Conservation (phyloP, 2,113 vertebrate genomes). For the Rhinoderma darwinii region DNA sequence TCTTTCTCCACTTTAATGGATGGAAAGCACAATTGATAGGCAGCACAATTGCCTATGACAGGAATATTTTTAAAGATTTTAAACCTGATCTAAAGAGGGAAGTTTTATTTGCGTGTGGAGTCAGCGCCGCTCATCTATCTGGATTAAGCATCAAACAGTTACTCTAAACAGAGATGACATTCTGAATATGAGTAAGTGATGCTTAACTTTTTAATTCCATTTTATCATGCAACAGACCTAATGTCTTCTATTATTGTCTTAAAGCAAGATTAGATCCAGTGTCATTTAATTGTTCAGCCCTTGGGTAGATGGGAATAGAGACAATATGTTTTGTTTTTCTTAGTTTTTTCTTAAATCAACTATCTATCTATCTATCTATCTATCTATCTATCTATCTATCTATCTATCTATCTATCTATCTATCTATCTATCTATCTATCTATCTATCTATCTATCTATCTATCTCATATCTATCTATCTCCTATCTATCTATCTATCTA, state of each 20-base stretch:
- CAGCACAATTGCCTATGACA: constrained; percentile 74
- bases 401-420: too few species aligned
- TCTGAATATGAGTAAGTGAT: constrained; percentile 76
- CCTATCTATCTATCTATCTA: not conserved
- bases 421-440: too few species aligned
- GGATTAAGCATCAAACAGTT: constrained; percentile 73
- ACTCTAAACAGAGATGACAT: constrained; percentile 73
- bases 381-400: too few species aligned
- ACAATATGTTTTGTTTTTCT: not conserved
- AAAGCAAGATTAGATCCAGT: constrained; percentile 33
- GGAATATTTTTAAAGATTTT: constrained; percentile 78
- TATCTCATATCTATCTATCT: not conserved
- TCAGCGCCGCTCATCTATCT: constrained; percentile 74
- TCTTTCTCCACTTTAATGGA: constrained; percentile 52
- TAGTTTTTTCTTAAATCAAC: not conserved
- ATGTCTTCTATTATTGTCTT: constrained; percentile 52
- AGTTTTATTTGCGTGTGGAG: constrained; percentile 72
- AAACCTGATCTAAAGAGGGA: constrained; percentile 69
- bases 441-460: not conserved
- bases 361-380: too few species aligned
- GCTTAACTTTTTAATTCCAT: constrained; percentile 76
- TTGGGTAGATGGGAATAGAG: constrained; percentile 58
- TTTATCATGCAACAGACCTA: constrained; percentile 66
- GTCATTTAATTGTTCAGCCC: constrained; percentile 49
- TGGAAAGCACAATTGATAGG: constrained; percentile 71